A percentile compares a stretch with the other conserved stretches of the same genome.
These are phyloP conservation scores for Crocidura indochinensis DNA, from an alignment of 2,797 vertebrate species.

Conservation along the genomic window DNA sequence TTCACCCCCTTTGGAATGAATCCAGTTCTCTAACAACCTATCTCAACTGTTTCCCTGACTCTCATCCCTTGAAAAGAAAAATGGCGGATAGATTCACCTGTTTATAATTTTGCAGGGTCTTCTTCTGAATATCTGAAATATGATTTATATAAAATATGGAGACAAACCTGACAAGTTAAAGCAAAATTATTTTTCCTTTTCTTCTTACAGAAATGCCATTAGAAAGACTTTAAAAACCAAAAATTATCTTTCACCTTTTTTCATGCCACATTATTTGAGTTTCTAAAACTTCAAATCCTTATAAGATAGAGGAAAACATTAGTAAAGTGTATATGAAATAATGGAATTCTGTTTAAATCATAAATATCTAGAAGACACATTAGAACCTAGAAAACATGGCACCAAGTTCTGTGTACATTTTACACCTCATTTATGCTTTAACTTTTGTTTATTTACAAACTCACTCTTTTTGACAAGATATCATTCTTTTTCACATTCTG, in stretches of 20 bases:
- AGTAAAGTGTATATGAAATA: slow-evolving; percentile 34
- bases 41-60: neutral
- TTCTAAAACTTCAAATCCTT: slow-evolving; percentile 44
- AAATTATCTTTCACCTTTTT: neutral
- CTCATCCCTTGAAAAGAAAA: neutral
- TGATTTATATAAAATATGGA: neutral
- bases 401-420: slow-evolving; percentile 55
- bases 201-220: slow-evolving; percentile 43
- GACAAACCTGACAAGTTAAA: slow-evolving; percentile 18
- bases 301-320: neutral
- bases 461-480: neutral
- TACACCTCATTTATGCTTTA: slow-evolving; percentile 45
- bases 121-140: neutral
- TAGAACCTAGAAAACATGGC: slow-evolving; percentile 69
- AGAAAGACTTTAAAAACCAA: slow-evolving; percentile 15
- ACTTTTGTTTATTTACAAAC: slow-evolving; percentile 14
- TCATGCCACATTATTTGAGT: neutral
- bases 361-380: slow-evolving; percentile 36
- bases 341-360: slow-evolving; percentile 45
- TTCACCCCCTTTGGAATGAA: slow-evolving; percentile 29
- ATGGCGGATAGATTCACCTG: neutral
- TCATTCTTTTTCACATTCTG: neutral
- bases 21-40: neutral
- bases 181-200: neutral
- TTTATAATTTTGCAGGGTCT: neutral